Evolutionary conservation across 1,140 invertebrate genomes (phyloP).

Genomic region (Metopolophium dirhodum): DNA sequence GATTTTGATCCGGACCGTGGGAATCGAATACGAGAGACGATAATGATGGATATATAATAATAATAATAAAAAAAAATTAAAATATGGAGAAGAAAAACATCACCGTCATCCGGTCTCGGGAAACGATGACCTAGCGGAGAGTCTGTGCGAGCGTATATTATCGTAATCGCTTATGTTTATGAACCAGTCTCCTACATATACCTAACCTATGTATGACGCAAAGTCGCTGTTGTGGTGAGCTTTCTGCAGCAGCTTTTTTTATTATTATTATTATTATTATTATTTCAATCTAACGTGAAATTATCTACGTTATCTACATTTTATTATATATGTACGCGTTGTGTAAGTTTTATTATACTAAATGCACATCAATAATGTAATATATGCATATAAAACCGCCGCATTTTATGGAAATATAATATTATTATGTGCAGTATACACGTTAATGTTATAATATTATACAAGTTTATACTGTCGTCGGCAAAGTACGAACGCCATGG

Average conservation of each 20-base stretch:
- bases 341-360: not conserved
- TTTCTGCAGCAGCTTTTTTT: not conserved
- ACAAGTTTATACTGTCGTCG: not conserved
- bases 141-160: not conserved
- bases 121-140: not conserved
- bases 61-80: not conserved
- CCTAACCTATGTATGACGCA: not conserved
- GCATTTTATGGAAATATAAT: not conserved
- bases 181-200: not conserved
- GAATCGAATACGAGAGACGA: not conserved
- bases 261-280: not conserved
- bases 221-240: not conserved
- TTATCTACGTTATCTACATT: not conserved
- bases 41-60: not conserved
- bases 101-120: not conserved
- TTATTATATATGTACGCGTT: not conserved
- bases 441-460: no score
- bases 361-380: not conserved
- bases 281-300: not conserved
- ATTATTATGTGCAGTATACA: not conserved
- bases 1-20: not conserved
- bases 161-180: not conserved
- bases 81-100: not conserved
- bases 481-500: not conserved
- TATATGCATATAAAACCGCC: not conserved